Percentiles rank a stretch among this genome's conserved stretches.
These are phyloP conservation scores for Heteractis magnifica DNA, from an alignment of 92 coral and sea anemone species.

Conservation along the genomic window DNA sequence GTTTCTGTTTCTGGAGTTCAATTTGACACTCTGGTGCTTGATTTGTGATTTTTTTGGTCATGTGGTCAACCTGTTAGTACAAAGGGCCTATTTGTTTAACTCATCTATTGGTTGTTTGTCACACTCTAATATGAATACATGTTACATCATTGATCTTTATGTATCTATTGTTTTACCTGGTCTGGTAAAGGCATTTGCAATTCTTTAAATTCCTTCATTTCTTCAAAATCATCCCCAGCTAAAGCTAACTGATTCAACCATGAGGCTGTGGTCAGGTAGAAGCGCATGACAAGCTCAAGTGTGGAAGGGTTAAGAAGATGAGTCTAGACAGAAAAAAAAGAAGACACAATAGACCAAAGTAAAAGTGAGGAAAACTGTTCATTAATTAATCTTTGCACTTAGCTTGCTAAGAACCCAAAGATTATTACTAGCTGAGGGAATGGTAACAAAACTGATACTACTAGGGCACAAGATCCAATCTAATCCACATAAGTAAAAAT, in stretches of 20 bases:
- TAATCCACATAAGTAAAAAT: too few relatives aligned
- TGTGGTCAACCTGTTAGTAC: too few relatives aligned
- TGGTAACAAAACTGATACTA: too few relatives aligned
- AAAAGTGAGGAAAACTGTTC: not conserved
- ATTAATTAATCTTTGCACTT: not conserved
- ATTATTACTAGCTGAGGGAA: too few relatives aligned
- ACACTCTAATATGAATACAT: too few relatives aligned
- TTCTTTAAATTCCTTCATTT: slow-evolving; percentile 68
- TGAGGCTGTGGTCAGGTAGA: slow-evolving; percentile 86
- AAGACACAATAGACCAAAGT: not conserved
- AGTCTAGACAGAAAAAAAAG: slow-evolving; percentile 53
- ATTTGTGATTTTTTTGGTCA: too few relatives aligned
- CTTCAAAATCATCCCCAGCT: slow-evolving; percentile 83
- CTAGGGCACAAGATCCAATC: too few relatives aligned
- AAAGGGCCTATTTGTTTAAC: too few relatives aligned
- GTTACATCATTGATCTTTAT: not conserved
- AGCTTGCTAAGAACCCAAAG: not conserved
- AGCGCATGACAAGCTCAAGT: slow-evolving; percentile 71
- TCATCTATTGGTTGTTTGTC: too few relatives aligned
- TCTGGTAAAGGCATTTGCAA: slow-evolving; percentile 62
- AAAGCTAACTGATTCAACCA: slow-evolving; percentile 93
- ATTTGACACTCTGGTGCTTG: too few relatives aligned
- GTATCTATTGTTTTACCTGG: slow-evolving; percentile 39
- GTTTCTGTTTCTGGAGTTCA: too few relatives aligned
- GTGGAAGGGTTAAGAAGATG: slow-evolving; percentile 81